Evolutionary conservation across 2,113 vertebrate species (phyloP).

Genomic region (Heterotilapia buettikoferi): DNA sequence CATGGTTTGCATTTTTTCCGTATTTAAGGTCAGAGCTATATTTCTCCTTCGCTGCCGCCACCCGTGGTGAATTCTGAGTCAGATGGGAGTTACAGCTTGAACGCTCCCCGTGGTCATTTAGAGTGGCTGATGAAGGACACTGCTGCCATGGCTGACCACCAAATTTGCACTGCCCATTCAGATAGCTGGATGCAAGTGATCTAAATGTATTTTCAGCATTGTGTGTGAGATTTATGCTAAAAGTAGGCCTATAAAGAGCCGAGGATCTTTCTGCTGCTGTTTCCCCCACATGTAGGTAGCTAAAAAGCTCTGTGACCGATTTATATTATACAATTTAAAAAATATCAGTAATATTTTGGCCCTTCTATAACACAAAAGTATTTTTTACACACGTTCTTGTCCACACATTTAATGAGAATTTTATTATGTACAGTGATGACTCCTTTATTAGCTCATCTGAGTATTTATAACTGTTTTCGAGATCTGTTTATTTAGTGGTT

Average conservation of each 20-base stretch:
- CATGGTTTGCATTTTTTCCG: background rate
- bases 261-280: background rate
- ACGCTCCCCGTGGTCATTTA: conserved; percentile 1
- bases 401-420: background rate
- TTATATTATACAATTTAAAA: background rate
- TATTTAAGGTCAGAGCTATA: background rate
- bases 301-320: background rate
- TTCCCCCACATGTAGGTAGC: background rate
- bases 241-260: no score
- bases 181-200: background rate
- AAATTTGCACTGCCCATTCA: background rate
- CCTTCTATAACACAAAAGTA: background rate
- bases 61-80: background rate
- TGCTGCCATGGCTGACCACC: background rate
- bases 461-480: background rate
- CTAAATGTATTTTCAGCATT: background rate
- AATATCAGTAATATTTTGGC: background rate
- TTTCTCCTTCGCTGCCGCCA: background rate
- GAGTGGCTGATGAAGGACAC: conserved; percentile 25
- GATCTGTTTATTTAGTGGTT: background rate
- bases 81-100: conserved; percentile 24
- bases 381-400: background rate
- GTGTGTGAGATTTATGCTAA: background rate
- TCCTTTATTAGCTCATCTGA: background rate
- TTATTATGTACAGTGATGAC: background rate